These are phyloP conservation scores for Circaetus cinerascens DNA, from an alignment of 2,113 vertebrate species.

Conservation along the genomic window DNA sequence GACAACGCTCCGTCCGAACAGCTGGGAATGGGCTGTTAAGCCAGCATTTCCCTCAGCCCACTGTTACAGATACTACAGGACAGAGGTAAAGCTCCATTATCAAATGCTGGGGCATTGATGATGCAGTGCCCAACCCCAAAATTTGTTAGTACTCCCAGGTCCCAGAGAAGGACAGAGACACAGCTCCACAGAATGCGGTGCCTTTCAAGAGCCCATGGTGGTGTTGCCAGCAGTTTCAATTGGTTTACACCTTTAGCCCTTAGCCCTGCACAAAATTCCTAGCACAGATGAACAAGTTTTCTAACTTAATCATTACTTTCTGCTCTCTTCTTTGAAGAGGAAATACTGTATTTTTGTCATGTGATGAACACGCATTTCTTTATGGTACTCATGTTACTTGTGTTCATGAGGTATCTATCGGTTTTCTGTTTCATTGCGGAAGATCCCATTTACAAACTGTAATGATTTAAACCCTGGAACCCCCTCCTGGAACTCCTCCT, in stretches of 20 bases:
- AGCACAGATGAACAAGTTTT: neutral
- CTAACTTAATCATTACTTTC: neutral
- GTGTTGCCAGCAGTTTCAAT: neutral
- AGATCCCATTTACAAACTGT: neutral
- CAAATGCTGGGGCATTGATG: neutral
- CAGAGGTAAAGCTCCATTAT: neutral
- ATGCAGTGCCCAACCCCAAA: accelerated
- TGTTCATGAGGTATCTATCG: neutral
- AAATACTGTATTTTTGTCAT: neutral
- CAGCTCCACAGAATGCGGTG: neutral
- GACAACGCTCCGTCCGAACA: neutral
- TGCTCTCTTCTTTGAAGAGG: neutral
- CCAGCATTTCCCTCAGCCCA: neutral
- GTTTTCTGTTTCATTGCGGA: neutral
- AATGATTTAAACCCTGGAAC: neutral
- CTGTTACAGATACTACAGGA: neutral
- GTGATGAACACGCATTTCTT: neutral
- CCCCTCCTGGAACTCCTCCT: neutral
- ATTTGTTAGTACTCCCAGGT: neutral
- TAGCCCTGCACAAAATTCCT: neutral
- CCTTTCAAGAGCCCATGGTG: neutral
- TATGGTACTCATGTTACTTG: neutral
- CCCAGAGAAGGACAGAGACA: neutral
- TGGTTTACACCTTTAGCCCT: neutral
- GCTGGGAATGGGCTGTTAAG: neutral